Evolutionary conservation across 2,888 invertebrate genomes (phyloP), one percentile per base, ranked within the genome.

Genomic region (Aleiodes leptofemur): DNA sequence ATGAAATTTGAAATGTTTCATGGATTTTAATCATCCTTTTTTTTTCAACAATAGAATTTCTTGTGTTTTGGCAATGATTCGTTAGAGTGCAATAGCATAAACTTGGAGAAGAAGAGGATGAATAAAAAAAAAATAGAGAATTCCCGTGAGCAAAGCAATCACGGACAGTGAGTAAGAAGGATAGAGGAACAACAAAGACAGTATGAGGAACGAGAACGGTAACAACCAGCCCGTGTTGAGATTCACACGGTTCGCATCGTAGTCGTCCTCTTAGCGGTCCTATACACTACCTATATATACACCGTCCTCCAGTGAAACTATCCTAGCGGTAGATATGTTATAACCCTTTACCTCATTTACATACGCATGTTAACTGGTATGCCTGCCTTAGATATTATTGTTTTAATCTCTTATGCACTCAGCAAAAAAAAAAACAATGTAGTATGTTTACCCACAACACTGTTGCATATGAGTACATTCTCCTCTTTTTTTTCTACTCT

Each of bases 251-350:
- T 81, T 79, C 79, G 76, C 81, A 74, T 69, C 74, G 77, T 23
- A 23, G 23, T 78, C 79, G 78, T 80, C 77, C 78, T 77, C 81
- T 80, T 80, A 79, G 79, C 80, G 78, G 78, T 79, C 79, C 78
- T 81, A 57, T 81, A 57, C 13, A 23, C 31, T 43, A 3, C 23
- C 23, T 23, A 23, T 23, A 23, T 23, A 23, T 23, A 16, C n/a
- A 16, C 23, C 23, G 79, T 79, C 78, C 82, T 86, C 85, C 43
- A 43, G 43, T 43, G 0, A 9, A 43, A 43, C 84, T 85, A 83
- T 82, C 80, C 82, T 85, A 87, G 87, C 87, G 87, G 87, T 87
- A 85, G 85, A 86, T 86, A 76, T 79, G 61, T 72, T 80, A 83
- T 82, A 83, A 81, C 79, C 78, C 79, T 81, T 76, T 76, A 57